Conservation (phyloP, 1,140 invertebrate species). For the Hylaeus volcanicus region DNA sequence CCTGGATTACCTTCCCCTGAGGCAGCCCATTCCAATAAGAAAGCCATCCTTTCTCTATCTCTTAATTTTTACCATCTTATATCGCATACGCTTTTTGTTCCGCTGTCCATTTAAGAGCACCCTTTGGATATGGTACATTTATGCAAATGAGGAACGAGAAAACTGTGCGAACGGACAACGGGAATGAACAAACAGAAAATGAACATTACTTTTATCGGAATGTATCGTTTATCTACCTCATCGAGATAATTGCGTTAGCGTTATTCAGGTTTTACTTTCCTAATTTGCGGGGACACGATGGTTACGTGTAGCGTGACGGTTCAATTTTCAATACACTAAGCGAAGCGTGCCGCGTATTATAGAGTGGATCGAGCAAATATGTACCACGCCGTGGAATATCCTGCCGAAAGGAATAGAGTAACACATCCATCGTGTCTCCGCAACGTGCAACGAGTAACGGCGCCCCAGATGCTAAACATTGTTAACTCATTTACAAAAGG, state of each 20-base stretch:
- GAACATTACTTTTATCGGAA: slow-evolving; percentile 38
- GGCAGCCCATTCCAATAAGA: slow-evolving; percentile 60
- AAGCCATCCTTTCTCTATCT: slow-evolving; percentile 53
- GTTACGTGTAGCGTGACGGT: background rate
- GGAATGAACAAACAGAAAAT: slow-evolving; percentile 34
- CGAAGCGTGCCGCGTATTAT: background rate
- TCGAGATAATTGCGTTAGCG: slow-evolving; percentile 17
- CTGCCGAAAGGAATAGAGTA: background rate
- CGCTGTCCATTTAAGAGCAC: slow-evolving; percentile 65
- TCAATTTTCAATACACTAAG: background rate
- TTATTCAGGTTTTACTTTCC: slow-evolving; percentile 16
- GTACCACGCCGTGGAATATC: background rate
- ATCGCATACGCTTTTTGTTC: slow-evolving; percentile 52
- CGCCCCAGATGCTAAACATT: slow-evolving; percentile 20
- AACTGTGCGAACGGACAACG: slow-evolving; percentile 50
- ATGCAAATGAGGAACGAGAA: slow-evolving; percentile 57
- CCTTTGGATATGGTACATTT: slow-evolving; percentile 67
- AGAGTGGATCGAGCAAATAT: background rate
- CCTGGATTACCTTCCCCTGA: slow-evolving; percentile 61
- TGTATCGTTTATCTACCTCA: slow-evolving; percentile 34
- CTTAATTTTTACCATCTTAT: slow-evolving; percentile 43
- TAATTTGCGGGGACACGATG: slow-evolving; percentile 30
- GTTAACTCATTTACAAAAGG: slow-evolving; percentile 43
- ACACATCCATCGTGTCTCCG: slow-evolving; percentile 7
- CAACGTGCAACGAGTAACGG: slow-evolving; percentile 35